A percentile compares a stretch with the other conserved stretches of the same genome.
Conservation (phyloP, 64 coral and sea anemone species). For the Astreopora myriophthalma region DNA sequence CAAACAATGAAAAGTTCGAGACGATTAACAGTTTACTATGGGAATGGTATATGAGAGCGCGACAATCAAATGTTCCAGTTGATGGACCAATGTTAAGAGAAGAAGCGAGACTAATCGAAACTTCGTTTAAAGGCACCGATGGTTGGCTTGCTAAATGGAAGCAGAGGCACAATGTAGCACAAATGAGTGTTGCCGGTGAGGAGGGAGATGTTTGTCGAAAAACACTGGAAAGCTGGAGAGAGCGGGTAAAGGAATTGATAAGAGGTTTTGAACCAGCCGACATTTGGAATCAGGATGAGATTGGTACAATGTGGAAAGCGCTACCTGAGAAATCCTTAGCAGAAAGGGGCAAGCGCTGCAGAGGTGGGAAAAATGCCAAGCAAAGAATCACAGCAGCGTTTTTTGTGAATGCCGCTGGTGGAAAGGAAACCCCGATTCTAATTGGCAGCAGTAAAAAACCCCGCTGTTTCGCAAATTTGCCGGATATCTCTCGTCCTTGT, state of each 20-base stretch:
- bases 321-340: conserved; percentile 36
- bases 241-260: conserved; percentile 31
- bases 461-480: conserved; percentile 7
- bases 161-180: conserved; percentile 40
- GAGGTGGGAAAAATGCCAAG: neutral
- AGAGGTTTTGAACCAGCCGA: neutral
- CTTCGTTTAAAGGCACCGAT: conserved; percentile 3
- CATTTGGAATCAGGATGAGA: conserved; percentile 53
- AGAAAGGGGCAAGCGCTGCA: conserved; percentile 6
- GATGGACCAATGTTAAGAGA: conserved; percentile 48
- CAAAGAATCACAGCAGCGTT: conserved; percentile 23
- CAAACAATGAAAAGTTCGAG: conserved; percentile 29
- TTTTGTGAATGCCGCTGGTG: neutral
- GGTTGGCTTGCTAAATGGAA: conserved; percentile 61
- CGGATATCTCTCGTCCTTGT: neutral
- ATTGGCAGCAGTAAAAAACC: conserved; percentile 8
- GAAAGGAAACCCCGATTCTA: neutral
- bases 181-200: conserved; percentile 34
- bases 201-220: conserved; percentile 29
- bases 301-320: conserved; percentile 29
- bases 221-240: conserved; percentile 29
- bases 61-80: conserved; percentile 40
- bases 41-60: conserved; percentile 43
- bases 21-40: conserved; percentile 40
- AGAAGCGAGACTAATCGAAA: conserved; percentile 48